A percentile compares a stretch with the other conserved stretches of the same genome.
Conservation (phyloP, 2,797 vertebrate species). For the Gymnoscopelus microlampas region DNA sequence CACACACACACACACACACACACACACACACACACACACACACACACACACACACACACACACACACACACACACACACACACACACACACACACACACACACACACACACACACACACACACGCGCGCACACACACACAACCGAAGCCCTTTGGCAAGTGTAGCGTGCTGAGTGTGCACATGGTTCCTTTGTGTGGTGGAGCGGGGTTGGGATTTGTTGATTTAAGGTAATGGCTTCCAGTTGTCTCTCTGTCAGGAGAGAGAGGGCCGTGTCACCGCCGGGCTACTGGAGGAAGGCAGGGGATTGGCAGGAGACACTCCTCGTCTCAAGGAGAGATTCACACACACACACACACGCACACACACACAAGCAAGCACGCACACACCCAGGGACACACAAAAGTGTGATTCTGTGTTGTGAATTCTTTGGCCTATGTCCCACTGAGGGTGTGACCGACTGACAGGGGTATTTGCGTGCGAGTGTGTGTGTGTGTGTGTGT, state of each 20-base stretch:
- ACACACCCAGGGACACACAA: not conserved
- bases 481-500: not conserved
- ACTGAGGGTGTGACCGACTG: conserved; percentile 18
- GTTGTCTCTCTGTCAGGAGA: conserved; percentile 47
- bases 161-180: conserved; percentile 62
- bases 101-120: too few relatives aligned
- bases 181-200: conserved; percentile 53
- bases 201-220: conserved; percentile 54
- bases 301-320: conserved; percentile 14
- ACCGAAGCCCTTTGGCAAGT: conserved; percentile 13
- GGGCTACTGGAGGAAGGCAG: conserved; percentile 14
- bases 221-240: conserved; percentile 66
- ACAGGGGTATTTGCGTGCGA: conserved; percentile 23
- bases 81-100: too few relatives aligned
- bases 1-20: too few relatives aligned
- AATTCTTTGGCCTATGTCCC: not conserved
- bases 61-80: too few relatives aligned
- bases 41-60: not conserved
- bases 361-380: not conserved
- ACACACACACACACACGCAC: conserved; percentile 15
- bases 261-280: conserved; percentile 31
- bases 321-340: not conserved
- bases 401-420: conserved; percentile 4
- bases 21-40: not conserved
- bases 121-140: not conserved